These are phyloP conservation scores for Aurelia sp. DNA, from an alignment of 30 jellyfish, hydroid and myxozoan species.

Conservation along the genomic window DNA sequence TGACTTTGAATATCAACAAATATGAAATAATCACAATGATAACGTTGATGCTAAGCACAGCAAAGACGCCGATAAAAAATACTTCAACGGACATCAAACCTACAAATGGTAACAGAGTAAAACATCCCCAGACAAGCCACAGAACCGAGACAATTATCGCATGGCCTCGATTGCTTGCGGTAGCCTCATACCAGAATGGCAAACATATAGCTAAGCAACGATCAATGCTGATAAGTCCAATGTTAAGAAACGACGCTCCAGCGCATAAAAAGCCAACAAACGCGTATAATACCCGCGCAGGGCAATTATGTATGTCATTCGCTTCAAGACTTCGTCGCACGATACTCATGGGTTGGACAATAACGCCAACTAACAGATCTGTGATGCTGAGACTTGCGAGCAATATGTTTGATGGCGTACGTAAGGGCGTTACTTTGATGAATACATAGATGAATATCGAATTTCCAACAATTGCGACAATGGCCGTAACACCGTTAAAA, in stretches of 20 bases:
- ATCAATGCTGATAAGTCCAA: slow-evolving; percentile 48
- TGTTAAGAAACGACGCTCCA: slow-evolving; percentile 63
- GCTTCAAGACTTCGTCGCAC: slow-evolving; percentile 48
- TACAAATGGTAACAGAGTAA: slow-evolving; percentile 47
- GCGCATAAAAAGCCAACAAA: slow-evolving; percentile 45
- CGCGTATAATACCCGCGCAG: slow-evolving; percentile 31
- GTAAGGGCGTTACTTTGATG: slow-evolving; percentile 19
- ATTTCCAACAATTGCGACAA: slow-evolving; percentile 39
- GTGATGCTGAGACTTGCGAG: slow-evolving; percentile 66
- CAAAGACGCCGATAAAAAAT: slow-evolving; percentile 41
- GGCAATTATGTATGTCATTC: slow-evolving; percentile 17
- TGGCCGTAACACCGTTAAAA: slow-evolving; percentile 44
- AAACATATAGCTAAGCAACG: slow-evolving; percentile 45
- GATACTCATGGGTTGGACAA: slow-evolving; percentile 55
- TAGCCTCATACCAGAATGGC: slow-evolving; percentile 43
- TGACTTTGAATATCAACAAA: slow-evolving; percentile 20
- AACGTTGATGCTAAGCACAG: slow-evolving; percentile 16
- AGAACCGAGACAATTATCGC: not conserved
- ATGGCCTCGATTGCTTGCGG: slow-evolving; percentile 31
- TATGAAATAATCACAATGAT: slow-evolving; percentile 41
- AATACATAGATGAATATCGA: slow-evolving; percentile 22
- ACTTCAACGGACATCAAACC: slow-evolving; percentile 28
- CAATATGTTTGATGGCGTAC: slow-evolving; percentile 41
- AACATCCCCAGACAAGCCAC: slow-evolving; percentile 53
- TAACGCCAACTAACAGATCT: slow-evolving; percentile 46